Evolutionary conservation across 2,888 invertebrate genomes (phyloP).

Genomic region (Oasisia sp.): DNA sequence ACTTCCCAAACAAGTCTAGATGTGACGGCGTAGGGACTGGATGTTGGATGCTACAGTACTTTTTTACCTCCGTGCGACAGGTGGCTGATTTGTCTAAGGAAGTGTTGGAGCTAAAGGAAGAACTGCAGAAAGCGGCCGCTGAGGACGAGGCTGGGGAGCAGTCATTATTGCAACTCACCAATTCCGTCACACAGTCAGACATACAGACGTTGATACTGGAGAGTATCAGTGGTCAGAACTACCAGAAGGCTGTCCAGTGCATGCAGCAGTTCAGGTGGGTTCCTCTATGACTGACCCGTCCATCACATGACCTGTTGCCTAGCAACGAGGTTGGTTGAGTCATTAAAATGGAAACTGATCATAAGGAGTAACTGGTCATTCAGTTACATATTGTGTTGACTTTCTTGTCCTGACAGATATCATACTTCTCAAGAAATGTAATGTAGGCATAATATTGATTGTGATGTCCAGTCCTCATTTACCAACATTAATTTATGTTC

Average conservation of each 20-base stretch:
- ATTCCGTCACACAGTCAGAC: slow-evolving; percentile 58
- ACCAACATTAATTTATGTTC: no score
- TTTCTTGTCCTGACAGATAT: not conserved
- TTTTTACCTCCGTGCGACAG: slow-evolving; percentile 41
- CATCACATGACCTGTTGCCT: not conserved
- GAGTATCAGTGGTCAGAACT: slow-evolving; percentile 73
- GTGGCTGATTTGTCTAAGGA: slow-evolving; percentile 63
- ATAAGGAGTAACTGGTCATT: slow-evolving; percentile 31
- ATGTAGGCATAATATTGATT: no score
- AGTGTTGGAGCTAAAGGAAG: slow-evolving; percentile 57
- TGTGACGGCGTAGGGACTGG: no score
- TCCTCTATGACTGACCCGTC: not conserved
- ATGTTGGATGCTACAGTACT: no score
- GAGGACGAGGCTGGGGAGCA: slow-evolving; percentile 64
- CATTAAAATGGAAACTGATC: slow-evolving; percentile 27
- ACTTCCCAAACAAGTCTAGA: no score
- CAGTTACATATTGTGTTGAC: slow-evolving; percentile 22
- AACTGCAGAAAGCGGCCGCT: slow-evolving; percentile 57
- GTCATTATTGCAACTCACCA: slow-evolving; percentile 55
- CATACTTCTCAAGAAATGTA: no score
- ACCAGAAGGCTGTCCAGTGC: slow-evolving; percentile 70
- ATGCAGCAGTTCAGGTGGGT: slow-evolving; percentile 23
- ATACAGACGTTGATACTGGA: slow-evolving; percentile 67
- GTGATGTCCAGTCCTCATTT: no score
- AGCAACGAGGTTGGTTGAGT: not conserved